Conservation (phyloP, 1,140 invertebrate species). For the Drosophila insularis region DNA sequence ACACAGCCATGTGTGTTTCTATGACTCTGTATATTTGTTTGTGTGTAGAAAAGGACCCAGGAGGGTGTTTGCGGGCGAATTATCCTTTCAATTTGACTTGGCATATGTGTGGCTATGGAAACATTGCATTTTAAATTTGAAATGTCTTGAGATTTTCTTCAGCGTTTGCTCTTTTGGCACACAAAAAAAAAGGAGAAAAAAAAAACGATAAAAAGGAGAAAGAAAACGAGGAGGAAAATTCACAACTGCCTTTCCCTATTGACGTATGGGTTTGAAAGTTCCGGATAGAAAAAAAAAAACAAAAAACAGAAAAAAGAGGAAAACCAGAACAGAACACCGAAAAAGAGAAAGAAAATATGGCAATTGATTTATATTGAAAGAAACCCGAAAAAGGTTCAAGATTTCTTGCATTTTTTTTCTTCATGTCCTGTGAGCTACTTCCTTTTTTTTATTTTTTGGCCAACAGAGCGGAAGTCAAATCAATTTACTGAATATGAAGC, state of each 20-base stretch:
- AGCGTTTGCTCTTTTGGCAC: constrained; percentile 18
- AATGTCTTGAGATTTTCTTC: constrained; percentile 74
- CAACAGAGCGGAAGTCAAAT: constrained; percentile 69
- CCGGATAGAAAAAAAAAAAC: constrained; percentile 12
- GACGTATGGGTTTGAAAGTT: constrained; percentile 70
- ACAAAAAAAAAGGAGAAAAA: neutral
- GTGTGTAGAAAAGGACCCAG: constrained; percentile 43
- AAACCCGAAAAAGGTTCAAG: constrained; percentile 53
- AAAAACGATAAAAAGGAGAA: no score
- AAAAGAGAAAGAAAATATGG: constrained; percentile 46
- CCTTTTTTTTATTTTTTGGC: constrained; percentile 38
- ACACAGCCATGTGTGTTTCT: constrained; percentile 13
- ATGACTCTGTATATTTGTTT: neutral
- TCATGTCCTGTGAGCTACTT: constrained; percentile 57
- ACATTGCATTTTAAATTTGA: constrained; percentile 81
- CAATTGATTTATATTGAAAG: constrained; percentile 78
- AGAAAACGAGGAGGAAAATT: neutral
- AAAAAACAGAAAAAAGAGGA: neutral
- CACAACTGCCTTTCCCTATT: constrained; percentile 50
- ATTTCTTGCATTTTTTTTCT: constrained; percentile 17
- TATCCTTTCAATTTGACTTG: constrained; percentile 83
- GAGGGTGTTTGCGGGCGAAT: constrained; percentile 82
- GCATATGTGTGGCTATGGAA: constrained; percentile 72
- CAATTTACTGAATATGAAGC: constrained; percentile 56
- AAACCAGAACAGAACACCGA: neutral